Base-by-base conservation (phyloP, 37 sponge, comb jelly and placozoan species). In the Spongia lamella region DNA sequence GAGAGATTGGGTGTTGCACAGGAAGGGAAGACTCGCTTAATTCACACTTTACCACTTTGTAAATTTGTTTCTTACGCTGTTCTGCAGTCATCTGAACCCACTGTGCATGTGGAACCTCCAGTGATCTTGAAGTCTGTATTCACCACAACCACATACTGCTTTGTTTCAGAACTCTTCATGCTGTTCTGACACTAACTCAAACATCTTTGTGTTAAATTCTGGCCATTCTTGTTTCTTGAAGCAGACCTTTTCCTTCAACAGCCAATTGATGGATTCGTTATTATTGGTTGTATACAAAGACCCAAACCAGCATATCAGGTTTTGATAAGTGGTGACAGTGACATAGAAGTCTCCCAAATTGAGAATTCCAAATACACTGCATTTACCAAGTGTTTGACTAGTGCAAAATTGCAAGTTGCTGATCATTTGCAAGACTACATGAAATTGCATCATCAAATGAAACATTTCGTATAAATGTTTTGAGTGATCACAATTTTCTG, bases 241-340 rank as follows among this genome's bases (percentile, higher is more conserved):
- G 25, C 26, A 17, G 16, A 32, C 33, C 1, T 33, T 33, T 32
- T 61, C 62, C 26, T 61, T 61, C 1, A 61, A 33, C 3, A 61
- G 16, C 2, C 62, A 16, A 24, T 61, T 7, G 26, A 61, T 61
- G 3, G 32, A 33, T 3, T 61, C 62, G 3, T 61, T 61, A 3
- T 61, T 61, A 29, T 61, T 61, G 62, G 62, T 61, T 27, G 52
- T 50, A 50, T 36, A 68, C 70, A 5, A 43, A 43, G 47, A 13
- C 47, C 47, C 5, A 43, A 9, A 43, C 47, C 47, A 43, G 47
- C 47, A 43, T 5, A 43, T 5, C 9, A 43, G 47, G 9, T 43
- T 43, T 43, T 43, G 7, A 43, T 43, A n/a, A n/a, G 47, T 43
- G 7, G 47, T 43, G 7, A 43, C 47, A 43, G 47, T 43, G 9